Conservation (phyloP, 2,113 vertebrate genomes). For the Telmatochromis bifrenatus region DNA sequence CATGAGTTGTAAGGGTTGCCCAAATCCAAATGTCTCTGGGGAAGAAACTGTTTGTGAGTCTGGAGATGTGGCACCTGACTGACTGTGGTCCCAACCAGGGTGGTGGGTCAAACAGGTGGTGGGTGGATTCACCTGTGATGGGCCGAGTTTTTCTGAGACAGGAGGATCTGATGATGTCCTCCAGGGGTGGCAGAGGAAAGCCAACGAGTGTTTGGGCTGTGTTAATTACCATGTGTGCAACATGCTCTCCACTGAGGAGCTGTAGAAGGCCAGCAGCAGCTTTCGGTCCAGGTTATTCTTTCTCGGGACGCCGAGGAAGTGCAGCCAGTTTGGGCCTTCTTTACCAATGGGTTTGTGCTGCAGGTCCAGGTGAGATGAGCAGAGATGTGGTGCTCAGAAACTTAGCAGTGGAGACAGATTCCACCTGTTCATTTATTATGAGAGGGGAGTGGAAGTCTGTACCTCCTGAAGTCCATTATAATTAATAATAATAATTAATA, state of each 20-base stretch:
- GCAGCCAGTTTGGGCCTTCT: not conserved
- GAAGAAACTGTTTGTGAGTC: not conserved
- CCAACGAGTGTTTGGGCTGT: rapidly evolving
- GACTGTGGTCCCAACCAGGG: not conserved
- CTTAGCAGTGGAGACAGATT: rapidly evolving
- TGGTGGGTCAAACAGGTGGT: not conserved
- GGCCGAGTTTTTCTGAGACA: not conserved
- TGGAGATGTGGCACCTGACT: not conserved
- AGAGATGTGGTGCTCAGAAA: not conserved
- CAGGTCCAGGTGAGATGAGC: not conserved
- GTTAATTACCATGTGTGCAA: not conserved
- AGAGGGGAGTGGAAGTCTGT: not conserved
- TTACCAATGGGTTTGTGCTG: not conserved
- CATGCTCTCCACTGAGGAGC: not conserved
- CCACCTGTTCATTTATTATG: not conserved
- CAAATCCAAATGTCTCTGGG: not conserved
- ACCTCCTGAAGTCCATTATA: not conserved
- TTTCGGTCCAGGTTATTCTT: not conserved
- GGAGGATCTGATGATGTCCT: not conserved
- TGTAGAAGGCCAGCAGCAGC: not conserved
- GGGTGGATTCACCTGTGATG: not conserved
- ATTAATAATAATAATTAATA: not conserved
- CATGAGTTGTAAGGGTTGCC: not conserved
- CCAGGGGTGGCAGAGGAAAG: not conserved
- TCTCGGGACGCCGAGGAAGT: not conserved